phyloP scores from a whole-genome alignment of 1,140 invertebrate species.

The Lucilia sericata region DNA sequence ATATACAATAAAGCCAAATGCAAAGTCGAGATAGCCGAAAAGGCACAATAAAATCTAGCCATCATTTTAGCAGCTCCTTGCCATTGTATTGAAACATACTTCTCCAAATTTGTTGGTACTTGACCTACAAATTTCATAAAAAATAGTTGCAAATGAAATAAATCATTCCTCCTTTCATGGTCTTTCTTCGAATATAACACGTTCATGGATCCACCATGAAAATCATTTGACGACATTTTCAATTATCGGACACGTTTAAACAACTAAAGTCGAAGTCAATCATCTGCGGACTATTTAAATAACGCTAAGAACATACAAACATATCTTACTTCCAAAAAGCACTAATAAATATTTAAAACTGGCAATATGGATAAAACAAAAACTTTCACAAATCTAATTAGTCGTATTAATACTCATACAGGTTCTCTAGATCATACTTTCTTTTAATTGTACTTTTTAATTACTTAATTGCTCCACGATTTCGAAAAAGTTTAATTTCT shows the following conservation, averaged over 20 bases:
- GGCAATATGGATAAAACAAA: too few species aligned
- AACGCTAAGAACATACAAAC: background rate
- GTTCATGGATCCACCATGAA: slow-evolving; percentile 15
- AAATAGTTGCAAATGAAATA: slow-evolving; percentile 30
- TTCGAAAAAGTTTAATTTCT: background rate
- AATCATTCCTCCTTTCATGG: background rate
- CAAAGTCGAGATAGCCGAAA: slow-evolving; percentile 51
- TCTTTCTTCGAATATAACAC: slow-evolving; percentile 29
- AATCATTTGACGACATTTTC: background rate
- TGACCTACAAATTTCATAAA: slow-evolving; percentile 37
- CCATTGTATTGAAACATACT: background rate
- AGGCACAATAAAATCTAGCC: slow-evolving; percentile 46
- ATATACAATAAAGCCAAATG: slow-evolving; percentile 56
- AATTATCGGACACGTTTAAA: background rate
- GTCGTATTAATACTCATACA: background rate
- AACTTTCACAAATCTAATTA: background rate
- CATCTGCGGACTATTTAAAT: background rate
- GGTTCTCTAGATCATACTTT: background rate
- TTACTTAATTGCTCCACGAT: background rate
- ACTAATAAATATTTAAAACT: too few species aligned
- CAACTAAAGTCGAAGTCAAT: background rate
- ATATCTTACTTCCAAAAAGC: too few species aligned
- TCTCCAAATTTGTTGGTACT: slow-evolving; percentile 3
- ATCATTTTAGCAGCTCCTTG: background rate
- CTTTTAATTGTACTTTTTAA: background rate